A percentile compares a stretch with the other conserved stretches of the same genome.
Evolutionary conservation across 2,113 vertebrate species (phyloP).

Genomic region (rat (Rattus norvegicus)): GRCr8 NC_086020.1:116851001-116851500

Average conservation of each 20-base stretch:
- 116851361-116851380: not conserved
- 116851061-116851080: not conserved
- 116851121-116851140: not conserved
- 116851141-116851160: not conserved
- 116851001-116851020: not conserved
- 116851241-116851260: not conserved
- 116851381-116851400: not conserved
- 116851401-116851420: not conserved
- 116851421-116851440: too few relatives aligned
- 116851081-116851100: not conserved
- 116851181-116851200: not conserved
- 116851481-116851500: too few relatives aligned
- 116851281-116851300: not conserved
- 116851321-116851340: not conserved
- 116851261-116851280: not conserved
- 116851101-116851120: not conserved
- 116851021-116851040: not conserved
- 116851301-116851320: not conserved
- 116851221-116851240: constrained; percentile 22
- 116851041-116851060: not conserved
- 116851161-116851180: not conserved
- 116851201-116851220: not conserved
- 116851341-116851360: not conserved
- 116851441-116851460: too few relatives aligned
- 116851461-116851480: too few relatives aligned